Evolutionary conservation across 2,113 vertebrate genomes (phyloP), one percentile per base, ranked within the genome.

Genomic region (Sceloporus undulatus): DNA sequence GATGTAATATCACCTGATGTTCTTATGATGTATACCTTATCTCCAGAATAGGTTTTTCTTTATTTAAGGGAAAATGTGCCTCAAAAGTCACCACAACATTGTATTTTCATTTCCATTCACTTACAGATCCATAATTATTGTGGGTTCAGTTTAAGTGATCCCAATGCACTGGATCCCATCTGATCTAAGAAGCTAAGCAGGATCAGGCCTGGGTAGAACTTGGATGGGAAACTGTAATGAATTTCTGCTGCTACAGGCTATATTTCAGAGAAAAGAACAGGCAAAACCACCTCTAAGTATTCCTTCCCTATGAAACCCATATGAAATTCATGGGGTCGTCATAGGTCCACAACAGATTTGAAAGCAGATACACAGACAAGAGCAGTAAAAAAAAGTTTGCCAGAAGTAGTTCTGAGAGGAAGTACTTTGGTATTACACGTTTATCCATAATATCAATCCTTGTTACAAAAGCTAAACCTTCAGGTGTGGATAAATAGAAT

Each of bases 71-170:
- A 25, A 10, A 4, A 6, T 48, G 2, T 0, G 5, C 1, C 4
- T 25, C 70, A 19, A 81, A 88, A 87, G 85, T 81, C 52, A 19
- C 56, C 73, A 27, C 77, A 70, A 52, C 84, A 59, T 59, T 86
- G 18, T 85, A n/a, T 66, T 88, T 92, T 91, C 79, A 5, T 91
- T 59, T 90, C 90, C 68, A 79, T 80, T 77, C 27, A 81, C 92
- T 38, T 29, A 80, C 85, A 87, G 71, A 88, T 82, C 76, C 89
- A 59, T 25, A 3, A 52, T 86, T 79, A 40, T 27, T 65, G 10
- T 5, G 8, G 52, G 25, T 91, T 89, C 85, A 79, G 75, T 89
- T 91, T 68, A 59, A 74, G 79, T 87, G 0, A 0, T 73, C 83
- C 91, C 80, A 9, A 0, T 82, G 70, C 56, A 59, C 56, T 16